Base-by-base conservation (phyloP, 2,113 vertebrate genomes). In the Periophthalmus modestus region DNA sequence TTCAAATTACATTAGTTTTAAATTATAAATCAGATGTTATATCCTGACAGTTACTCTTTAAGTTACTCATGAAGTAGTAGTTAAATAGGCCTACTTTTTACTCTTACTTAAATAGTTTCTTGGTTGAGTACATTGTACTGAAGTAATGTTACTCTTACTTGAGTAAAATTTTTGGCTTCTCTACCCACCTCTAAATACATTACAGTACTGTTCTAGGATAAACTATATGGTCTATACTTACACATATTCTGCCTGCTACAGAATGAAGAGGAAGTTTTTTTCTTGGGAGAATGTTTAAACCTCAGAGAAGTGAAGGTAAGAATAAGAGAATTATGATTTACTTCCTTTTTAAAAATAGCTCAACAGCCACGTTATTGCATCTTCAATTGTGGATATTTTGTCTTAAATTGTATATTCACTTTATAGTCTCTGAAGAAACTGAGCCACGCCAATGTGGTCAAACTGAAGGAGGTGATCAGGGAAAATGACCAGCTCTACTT, bases 231-330 rank as follows among this genome's bases (percentile, higher is more conserved):
- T 52, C 10, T 68, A 1, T 13, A 65, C 16, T 12, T 12, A 2
- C 1, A 43, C 15, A 61, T 63, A 7, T 69, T 24, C 58, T 10
- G 28, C 28, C 34, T 73, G 47, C 66, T 50, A 75, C 77, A 98
- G 96, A 87, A 97, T 98, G 97, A 98, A 98, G 92, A 95, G 95
- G n/a, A 98, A 98, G 76, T 98, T 98, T 87, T 97, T 95, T 87
- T 97, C 96, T 2, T 98, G 97, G 97, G 96, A 73, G 96, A 98
- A 84, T 98, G 96, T 75, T 95, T 98, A 94, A 98, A 97, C 87
- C 88, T 97, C 76, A 94, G 94, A 92, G 97, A 98, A 93, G 95
- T 98, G 61, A 98, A 98, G 95, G 96, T 98, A 95, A 90, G 89
- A 72, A 59, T 9, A 43, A 10, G 7, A 43, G 5, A 39, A 2